Evolutionary conservation across 2,888 invertebrate genomes (phyloP).

Genomic region (Orchesellides sinensis): DNA sequence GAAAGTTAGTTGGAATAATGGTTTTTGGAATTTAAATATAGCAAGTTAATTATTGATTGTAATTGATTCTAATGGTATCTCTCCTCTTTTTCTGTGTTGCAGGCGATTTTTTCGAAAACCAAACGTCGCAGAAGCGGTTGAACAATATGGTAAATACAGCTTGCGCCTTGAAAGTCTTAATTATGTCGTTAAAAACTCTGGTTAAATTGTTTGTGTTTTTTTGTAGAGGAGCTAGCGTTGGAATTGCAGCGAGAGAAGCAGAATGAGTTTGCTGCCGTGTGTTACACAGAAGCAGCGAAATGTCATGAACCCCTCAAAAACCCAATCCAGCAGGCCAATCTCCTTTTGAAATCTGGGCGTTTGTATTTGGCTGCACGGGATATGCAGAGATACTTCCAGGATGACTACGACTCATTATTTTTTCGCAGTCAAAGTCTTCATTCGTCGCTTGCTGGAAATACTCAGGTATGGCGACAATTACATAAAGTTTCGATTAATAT

Average conservation of each 20-base stretch:
- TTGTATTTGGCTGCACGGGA: slow-evolving; percentile 47
- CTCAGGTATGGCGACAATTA: slow-evolving; percentile 70
- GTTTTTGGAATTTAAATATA: background rate
- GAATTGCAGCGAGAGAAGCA: slow-evolving; percentile 73
- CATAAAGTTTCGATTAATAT: too few relatives aligned
- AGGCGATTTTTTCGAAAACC: slow-evolving; percentile 74
- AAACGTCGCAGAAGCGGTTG: slow-evolving; percentile 73
- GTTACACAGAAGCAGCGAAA: slow-evolving; percentile 71
- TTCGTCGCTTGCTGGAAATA: slow-evolving; percentile 57
- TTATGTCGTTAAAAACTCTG: too few relatives aligned
- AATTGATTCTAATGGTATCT: background rate
- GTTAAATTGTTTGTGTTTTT: too few relatives aligned
- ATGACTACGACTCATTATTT: slow-evolving; percentile 35
- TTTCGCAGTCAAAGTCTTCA: slow-evolving; percentile 38
- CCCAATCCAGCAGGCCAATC: slow-evolving; percentile 70
- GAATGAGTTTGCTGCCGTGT: slow-evolving; percentile 72
- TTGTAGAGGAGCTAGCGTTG: slow-evolving; percentile 66
- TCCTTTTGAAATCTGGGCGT: slow-evolving; percentile 67
- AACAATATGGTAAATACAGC: slow-evolving; percentile 72
- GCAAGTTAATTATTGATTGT: background rate
- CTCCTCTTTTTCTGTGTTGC: background rate
- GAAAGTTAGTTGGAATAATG: slow-evolving; percentile 66
- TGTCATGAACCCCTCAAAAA: slow-evolving; percentile 73
- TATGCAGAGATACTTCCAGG: slow-evolving; percentile 26
- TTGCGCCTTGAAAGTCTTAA: background rate